Evolutionary conservation across 1,140 invertebrate genomes (phyloP).

Genomic region (Brachionus paranguensis): DNA sequence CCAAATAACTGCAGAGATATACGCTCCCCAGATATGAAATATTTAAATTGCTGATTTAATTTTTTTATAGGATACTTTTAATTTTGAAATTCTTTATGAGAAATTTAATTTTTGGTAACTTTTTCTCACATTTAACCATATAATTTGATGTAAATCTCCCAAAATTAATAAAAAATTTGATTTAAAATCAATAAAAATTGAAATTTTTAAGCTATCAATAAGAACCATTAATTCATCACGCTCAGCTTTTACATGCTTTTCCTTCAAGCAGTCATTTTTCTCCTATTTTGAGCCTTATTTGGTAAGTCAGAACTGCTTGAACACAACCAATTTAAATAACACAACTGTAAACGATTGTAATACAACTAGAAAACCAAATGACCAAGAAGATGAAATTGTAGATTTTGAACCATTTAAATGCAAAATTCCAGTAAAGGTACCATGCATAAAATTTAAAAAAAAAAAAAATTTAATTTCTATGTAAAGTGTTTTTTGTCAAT

Average conservation of each 20-base stretch:
- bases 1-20: too few species aligned
- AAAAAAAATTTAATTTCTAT: background rate
- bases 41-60: too few species aligned
- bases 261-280: conserved; percentile 34
- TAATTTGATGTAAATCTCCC: too few species aligned
- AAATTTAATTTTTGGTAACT: background rate
- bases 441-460: background rate
- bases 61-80: too few species aligned
- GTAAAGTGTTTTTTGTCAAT: conserved; percentile 15
- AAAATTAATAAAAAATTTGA: background rate
- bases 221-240: conserved; percentile 27
- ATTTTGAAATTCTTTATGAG: background rate
- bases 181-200: background rate
- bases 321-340: conserved; percentile 16
- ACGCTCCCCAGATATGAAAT: too few species aligned
- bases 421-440: conserved; percentile 31
- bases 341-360: background rate
- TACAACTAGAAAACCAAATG: background rate
- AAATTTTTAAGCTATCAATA: background rate
- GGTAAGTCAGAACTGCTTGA: background rate
- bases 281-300: conserved; percentile 34
- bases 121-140: too few species aligned
- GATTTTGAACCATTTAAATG: conserved; percentile 20
- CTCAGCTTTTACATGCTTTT: conserved; percentile 29
- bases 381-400: background rate